These are phyloP conservation scores for Pristionchus exspectatus DNA, from an alignment of 2,888 invertebrate species.

Conservation along the genomic window DNA sequence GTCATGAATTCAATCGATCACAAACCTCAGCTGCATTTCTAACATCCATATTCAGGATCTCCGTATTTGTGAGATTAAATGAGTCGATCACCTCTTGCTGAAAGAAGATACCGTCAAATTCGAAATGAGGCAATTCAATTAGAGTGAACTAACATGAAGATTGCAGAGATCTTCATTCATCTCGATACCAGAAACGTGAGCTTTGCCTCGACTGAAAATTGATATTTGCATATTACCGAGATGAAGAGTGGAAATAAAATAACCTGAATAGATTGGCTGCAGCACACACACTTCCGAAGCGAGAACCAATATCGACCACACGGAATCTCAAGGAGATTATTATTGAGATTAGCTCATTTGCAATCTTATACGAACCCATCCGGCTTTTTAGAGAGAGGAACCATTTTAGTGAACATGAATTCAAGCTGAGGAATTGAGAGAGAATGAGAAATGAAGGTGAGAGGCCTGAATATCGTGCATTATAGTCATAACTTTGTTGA, in stretches of 20 bases:
- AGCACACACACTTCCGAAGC: slow-evolving; percentile 86
- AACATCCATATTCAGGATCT: slow-evolving; percentile 83
- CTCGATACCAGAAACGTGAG: slow-evolving; percentile 85
- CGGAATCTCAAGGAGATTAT: slow-evolving; percentile 51
- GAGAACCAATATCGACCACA: slow-evolving; percentile 86
- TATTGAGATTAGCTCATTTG: background rate
- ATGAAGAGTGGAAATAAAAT: background rate
- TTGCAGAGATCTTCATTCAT: slow-evolving; percentile 85
- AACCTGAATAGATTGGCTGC: slow-evolving; percentile 79
- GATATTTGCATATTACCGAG: slow-evolving; percentile 28
- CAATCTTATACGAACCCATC: background rate
- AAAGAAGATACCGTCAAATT: background rate
- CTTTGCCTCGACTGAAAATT: slow-evolving; percentile 59
- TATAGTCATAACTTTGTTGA: background rate
- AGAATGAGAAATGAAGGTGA: slow-evolving; percentile 54
- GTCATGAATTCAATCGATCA: background rate
- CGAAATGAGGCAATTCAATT: slow-evolving; percentile 80
- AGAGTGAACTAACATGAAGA: slow-evolving; percentile 83
- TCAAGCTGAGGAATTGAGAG: slow-evolving; percentile 61
- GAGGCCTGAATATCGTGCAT: background rate
- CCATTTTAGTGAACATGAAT: slow-evolving; percentile 84
- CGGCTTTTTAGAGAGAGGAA: slow-evolving; percentile 80
- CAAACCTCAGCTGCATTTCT: slow-evolving; percentile 81
- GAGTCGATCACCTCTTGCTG: slow-evolving; percentile 39
- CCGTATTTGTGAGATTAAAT: slow-evolving; percentile 58